Conservation (phyloP, 2,113 vertebrate genomes). For the Spea bombifrons region DNA sequence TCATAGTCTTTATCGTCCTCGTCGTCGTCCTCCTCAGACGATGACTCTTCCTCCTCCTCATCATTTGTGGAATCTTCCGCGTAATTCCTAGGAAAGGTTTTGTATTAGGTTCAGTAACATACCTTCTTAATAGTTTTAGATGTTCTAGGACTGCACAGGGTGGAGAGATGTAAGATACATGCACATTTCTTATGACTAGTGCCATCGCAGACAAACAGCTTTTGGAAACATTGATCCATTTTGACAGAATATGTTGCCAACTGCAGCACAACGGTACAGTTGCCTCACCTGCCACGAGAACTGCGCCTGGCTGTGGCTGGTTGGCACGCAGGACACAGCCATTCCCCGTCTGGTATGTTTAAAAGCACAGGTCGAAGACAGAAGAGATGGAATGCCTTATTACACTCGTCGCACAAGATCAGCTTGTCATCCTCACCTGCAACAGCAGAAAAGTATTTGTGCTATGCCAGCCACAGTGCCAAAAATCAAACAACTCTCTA, state of each 20-base stretch:
- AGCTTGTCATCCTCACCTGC: conserved; percentile 95
- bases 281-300: conserved; percentile 81
- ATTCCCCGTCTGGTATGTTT: conserved; percentile 87
- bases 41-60: conserved; percentile 72
- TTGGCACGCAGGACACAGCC: conserved; percentile 94
- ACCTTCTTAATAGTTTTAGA: too few relatives aligned
- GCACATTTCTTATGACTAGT: too few relatives aligned
- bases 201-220: too few relatives aligned
- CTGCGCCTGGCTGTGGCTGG: conserved; percentile 82
- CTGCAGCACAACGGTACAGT: background rate
- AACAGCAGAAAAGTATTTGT: background rate
- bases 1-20: conserved; percentile 75
- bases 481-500: too few relatives aligned
- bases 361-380: conserved; percentile 90
- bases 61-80: conserved; percentile 84
- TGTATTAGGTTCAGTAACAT: too few relatives aligned
- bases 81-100: conserved; percentile 72
- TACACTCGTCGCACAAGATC: conserved; percentile 94
- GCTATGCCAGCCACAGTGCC: too few relatives aligned
- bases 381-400: conserved; percentile 97
- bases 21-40: conserved; percentile 59
- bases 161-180: too few relatives aligned
- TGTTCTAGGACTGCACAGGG: too few relatives aligned
- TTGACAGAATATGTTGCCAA: background rate
- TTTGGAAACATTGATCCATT: too few relatives aligned